Evolutionary conservation across 2,113 vertebrate genomes (phyloP), one percentile per base, ranked within the genome.

Genomic region (Tragulus kanchil): DNA sequence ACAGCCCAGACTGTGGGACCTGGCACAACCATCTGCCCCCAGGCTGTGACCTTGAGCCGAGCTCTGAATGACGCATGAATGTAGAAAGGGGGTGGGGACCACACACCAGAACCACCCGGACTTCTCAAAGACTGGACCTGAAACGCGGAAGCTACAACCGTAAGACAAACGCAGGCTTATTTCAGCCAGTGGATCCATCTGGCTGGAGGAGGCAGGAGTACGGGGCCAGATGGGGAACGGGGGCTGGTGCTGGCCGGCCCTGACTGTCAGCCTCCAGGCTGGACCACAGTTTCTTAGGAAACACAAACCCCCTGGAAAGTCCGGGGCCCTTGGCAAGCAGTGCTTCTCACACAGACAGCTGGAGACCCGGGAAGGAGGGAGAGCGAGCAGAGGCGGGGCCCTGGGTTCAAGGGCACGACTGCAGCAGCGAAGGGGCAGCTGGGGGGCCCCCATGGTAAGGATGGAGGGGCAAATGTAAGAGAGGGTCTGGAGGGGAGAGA

Each of bases 391-490:
- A n/a, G 25, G 58, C 16, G 48, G n/a, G 62, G 31, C 45, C 2
- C 15, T 31, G 13, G 1, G 45, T 21, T 54, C 58, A 52, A 82
- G 52, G 16, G 4, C 4, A 28, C 23, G 1, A 8, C 5, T 8
- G 4, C 61, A 59, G n/a, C n/a, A 31, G 26, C 8, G 45, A 4
- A 10, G 11, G 54, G 26, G 12, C 16, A 25, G 52, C 31, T 3
- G 25, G 2, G 23, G 45, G n/a, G 25, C 7, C 8, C 52, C 26
- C 4, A 1, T 0, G 0, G 50, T 54, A 54, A 79, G 65, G 56
- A 69, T 6, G 23, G 6, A 12, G 59, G 83, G 52, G 21, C 25
- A 48, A 36, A 25, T 28, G 17, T 48, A 25, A 77, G 25, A 78
- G 36, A 59, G 26, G 36, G 26, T 8, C 48, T 48, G 42, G 10